A percentile compares a stretch with the other conserved stretches of the same genome.
Evolutionary conservation across 2,888 invertebrate genomes (phyloP).

Genomic region (Poecilus cupreus): DNA sequence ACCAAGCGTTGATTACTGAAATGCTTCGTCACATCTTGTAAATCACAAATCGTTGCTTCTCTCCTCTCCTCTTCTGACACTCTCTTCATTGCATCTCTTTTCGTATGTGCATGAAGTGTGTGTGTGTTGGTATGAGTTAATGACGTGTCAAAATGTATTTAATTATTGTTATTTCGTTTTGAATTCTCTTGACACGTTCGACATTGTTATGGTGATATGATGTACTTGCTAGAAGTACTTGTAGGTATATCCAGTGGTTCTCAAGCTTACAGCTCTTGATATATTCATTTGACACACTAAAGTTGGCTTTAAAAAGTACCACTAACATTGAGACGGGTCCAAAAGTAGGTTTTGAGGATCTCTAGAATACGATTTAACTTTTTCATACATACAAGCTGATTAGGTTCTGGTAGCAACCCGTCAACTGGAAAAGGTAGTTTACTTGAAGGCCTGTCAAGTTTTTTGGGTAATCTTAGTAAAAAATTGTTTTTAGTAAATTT

Average conservation of each 20-base stretch:
- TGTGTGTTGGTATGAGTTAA: slow-evolving; percentile 8
- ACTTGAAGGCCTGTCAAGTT: too few species aligned
- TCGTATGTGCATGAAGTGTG: background rate
- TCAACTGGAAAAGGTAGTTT: too few species aligned
- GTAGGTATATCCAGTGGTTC: background rate
- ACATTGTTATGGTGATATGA: slow-evolving; percentile 31
- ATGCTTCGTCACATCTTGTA: slow-evolving; percentile 52
- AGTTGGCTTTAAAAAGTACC: too few species aligned
- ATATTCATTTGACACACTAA: too few species aligned
- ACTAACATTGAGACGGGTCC: too few species aligned
- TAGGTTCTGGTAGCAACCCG: too few species aligned
- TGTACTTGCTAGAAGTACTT: background rate
- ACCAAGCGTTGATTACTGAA: slow-evolving; percentile 53
- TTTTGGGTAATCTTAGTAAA: too few species aligned
- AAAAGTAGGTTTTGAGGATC: too few species aligned
- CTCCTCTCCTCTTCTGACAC: background rate
- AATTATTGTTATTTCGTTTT: slow-evolving; percentile 42
- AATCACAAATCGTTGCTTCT: slow-evolving; percentile 33
- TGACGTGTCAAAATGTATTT: slow-evolving; percentile 28
- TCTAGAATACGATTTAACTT: too few species aligned
- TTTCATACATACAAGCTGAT: too few species aligned
- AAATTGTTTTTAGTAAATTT: too few species aligned
- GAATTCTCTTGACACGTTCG: slow-evolving; percentile 15
- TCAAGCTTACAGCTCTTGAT: background rate
- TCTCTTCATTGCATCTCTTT: background rate